Evolutionary conservation across 1,140 invertebrate genomes (phyloP).

Genomic region (Lordiphosa clarofinis): DNA sequence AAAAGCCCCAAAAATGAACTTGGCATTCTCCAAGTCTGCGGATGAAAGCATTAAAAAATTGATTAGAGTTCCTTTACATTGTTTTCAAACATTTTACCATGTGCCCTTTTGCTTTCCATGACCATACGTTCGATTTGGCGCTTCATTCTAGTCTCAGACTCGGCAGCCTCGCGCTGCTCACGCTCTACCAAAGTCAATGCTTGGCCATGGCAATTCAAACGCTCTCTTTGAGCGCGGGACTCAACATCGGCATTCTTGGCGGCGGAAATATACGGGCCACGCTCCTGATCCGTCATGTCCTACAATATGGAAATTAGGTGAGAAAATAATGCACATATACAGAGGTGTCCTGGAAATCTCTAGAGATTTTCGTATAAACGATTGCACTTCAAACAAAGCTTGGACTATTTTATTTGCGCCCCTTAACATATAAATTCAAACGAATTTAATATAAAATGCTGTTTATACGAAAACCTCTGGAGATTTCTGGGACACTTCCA

Average conservation of each 20-base stretch:
- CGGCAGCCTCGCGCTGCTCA: slow-evolving; percentile 16
- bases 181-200: slow-evolving; percentile 26
- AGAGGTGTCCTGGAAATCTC: too few relatives aligned
- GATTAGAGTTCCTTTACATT: background rate
- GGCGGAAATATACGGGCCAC: slow-evolving; percentile 27
- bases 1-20: slow-evolving; percentile 53
- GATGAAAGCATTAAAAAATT: background rate
- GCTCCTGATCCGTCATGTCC: slow-evolving; percentile 41
- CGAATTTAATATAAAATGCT: too few relatives aligned
- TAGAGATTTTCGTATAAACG: too few relatives aligned
- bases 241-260: slow-evolving; percentile 33
- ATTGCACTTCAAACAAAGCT: too few relatives aligned
- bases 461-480: too few relatives aligned
- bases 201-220: slow-evolving; percentile 41
- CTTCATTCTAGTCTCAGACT: slow-evolving; percentile 37
- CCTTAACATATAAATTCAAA: too few relatives aligned
- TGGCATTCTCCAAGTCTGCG: slow-evolving; percentile 40
- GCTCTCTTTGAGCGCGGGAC: slow-evolving; percentile 5
- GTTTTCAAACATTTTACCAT: slow-evolving; percentile 29
- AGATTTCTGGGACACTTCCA: too few relatives aligned
- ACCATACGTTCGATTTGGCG: slow-evolving; percentile 50
- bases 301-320: background rate
- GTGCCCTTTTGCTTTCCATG: slow-evolving; percentile 9
- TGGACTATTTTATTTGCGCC: too few relatives aligned
- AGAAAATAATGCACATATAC: too few relatives aligned